These are phyloP conservation scores for Mycteria americana DNA, from an alignment of 2,797 vertebrate genomes.

Conservation along the genomic window DNA sequence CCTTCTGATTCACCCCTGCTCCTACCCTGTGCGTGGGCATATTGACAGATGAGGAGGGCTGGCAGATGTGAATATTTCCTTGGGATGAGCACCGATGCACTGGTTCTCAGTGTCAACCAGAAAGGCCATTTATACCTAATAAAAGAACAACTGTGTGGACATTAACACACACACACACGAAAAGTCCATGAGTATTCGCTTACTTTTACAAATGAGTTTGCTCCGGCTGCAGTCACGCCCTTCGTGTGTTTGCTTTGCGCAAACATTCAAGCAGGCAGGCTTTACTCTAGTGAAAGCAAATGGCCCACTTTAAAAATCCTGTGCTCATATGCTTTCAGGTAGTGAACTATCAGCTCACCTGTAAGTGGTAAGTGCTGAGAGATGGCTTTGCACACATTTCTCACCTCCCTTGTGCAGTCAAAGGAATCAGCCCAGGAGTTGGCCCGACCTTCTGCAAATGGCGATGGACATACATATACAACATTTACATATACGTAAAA, in stretches of 20 bases:
- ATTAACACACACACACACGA: not conserved
- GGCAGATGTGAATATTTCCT: not conserved
- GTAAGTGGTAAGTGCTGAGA: not conserved
- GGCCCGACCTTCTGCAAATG: not conserved
- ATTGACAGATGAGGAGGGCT: not conserved
- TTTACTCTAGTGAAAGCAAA: not conserved
- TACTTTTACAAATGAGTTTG: slow-evolving; percentile 56
- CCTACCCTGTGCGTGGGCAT: not conserved
- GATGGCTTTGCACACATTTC: not conserved
- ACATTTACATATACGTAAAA: not conserved
- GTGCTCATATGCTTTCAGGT: not conserved
- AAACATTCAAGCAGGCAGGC: slow-evolving; percentile 25
- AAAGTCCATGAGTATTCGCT: slow-evolving; percentile 9
- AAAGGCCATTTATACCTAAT: slow-evolving; percentile 4
- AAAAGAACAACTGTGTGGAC: slow-evolving; percentile 5
- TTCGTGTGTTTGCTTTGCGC: slow-evolving; percentile 31
- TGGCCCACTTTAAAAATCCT: not conserved
- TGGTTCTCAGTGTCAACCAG: not conserved
- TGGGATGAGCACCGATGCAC: not conserved
- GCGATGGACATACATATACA: not conserved
- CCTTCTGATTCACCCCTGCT: not conserved
- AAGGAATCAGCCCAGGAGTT: not conserved
- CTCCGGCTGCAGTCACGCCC: not conserved
- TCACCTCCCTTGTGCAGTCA: not conserved
- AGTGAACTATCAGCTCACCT: not conserved